phyloP scores from a whole-genome alignment of 2,113 vertebrate species.

The Carettochelys insculpta region DNA sequence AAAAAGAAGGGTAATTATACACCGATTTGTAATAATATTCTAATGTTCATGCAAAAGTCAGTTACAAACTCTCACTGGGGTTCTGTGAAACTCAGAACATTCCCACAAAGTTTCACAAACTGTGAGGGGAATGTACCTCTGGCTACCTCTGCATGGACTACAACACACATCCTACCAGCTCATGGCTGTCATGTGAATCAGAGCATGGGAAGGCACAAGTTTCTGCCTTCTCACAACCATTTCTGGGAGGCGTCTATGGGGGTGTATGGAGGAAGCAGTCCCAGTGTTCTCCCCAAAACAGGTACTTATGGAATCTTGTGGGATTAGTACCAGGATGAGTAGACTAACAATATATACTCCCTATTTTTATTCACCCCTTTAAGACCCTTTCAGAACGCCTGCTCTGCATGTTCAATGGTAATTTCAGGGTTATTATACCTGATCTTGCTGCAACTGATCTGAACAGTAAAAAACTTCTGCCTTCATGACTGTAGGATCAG shows the following conservation, averaged over 20 bases:
- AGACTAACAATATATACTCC: not conserved
- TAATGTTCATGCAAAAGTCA: not conserved
- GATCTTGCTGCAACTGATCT: not conserved
- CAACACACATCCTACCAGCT: not conserved
- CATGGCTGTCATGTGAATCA: not conserved
- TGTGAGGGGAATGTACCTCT: not conserved
- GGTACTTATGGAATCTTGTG: too few species aligned
- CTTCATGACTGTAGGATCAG: not conserved
- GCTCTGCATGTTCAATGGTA: not conserved
- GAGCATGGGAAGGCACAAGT: not conserved
- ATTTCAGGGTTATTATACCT: not conserved
- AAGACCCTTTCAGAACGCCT: not conserved
- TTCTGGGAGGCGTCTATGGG: not conserved
- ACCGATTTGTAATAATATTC: not conserved
- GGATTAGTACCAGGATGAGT: too few species aligned
- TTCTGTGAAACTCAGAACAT: not conserved
- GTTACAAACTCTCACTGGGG: not conserved
- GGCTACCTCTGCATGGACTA: not conserved
- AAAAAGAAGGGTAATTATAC: not conserved
- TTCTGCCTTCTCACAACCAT: not conserved
- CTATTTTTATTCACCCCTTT: not conserved
- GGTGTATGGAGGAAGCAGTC: not conserved
- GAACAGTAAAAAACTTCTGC: not conserved
- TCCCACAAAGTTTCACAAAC: not conserved
- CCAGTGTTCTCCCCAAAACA: too few species aligned